A percentile compares a stretch with the other conserved stretches of the same genome.
Conservation (phyloP, 1,140 invertebrate genomes). For the Drosophila tristis region DNA sequence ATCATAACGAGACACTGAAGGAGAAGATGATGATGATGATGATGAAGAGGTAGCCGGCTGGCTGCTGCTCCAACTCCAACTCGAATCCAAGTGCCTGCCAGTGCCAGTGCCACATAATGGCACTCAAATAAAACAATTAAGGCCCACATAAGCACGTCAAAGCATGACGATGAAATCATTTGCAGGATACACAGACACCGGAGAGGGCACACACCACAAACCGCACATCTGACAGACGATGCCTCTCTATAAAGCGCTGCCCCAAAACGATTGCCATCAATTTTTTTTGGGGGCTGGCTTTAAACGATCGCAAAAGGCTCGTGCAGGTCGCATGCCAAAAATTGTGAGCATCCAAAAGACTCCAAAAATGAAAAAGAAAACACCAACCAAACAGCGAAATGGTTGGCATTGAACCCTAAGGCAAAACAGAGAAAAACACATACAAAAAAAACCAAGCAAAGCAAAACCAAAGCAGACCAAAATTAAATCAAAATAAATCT, state of each 20-base stretch:
- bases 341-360: conserved; percentile 19
- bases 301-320: conserved; percentile 61
- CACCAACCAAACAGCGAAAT: conserved; percentile 51
- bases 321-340: conserved; percentile 79
- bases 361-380: conserved; percentile 26
- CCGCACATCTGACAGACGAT: conserved; percentile 3
- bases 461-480: conserved; percentile 20
- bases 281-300: conserved; percentile 44
- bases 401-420: conserved; percentile 77
- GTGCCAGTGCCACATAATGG: conserved; percentile 60
- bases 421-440: conserved; percentile 45
- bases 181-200: conserved; percentile 61
- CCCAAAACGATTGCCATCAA: conserved; percentile 70
- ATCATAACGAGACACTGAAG: conserved; percentile 69
- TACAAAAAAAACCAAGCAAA: background rate
- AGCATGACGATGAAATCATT: conserved; percentile 71
- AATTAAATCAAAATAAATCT: conserved; percentile 79
- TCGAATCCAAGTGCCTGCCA: conserved; percentile 61
- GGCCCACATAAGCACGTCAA: conserved; percentile 77
- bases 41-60: too few species aligned
- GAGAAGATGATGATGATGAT: conserved; percentile 7
- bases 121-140: conserved; percentile 83
- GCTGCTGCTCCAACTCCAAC: conserved; percentile 25
- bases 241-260: conserved; percentile 52
- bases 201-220: background rate